A percentile compares a stretch with the other conserved stretches of the same genome.
Conservation (phyloP, 2,113 vertebrate genomes). For the Silurus meridionalis region DNA sequence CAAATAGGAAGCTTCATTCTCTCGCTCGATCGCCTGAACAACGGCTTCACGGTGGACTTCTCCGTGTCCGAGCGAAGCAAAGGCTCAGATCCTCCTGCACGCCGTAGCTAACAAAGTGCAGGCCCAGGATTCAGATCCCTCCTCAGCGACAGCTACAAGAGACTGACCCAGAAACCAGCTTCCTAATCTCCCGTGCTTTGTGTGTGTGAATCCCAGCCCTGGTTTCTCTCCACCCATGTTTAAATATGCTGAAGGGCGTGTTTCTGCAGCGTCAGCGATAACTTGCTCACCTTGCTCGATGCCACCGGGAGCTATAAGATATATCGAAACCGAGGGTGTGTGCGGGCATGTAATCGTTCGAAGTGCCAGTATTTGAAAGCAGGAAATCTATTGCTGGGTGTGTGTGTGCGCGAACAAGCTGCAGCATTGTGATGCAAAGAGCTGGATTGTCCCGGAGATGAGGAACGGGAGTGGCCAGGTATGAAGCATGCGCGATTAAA, state of each 20-base stretch:
- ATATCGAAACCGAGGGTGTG: conserved; percentile 16
- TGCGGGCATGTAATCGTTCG: background rate
- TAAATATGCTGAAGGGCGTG: conserved; percentile 41
- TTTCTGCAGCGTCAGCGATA: conserved; percentile 21
- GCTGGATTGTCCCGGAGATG: background rate
- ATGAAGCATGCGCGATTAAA: background rate
- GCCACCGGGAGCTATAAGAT: background rate
- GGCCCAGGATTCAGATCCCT: no score
- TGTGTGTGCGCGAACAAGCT: background rate
- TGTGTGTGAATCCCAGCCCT: background rate
- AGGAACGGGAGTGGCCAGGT: no score
- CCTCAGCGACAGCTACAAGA: background rate
- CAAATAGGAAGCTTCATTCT: background rate
- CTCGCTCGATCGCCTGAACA: background rate
- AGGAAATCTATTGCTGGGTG: background rate
- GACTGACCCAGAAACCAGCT: conserved; percentile 23
- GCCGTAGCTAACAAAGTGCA: no score
- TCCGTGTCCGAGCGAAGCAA: no score
- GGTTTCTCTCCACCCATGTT: conserved; percentile 24
- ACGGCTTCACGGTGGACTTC: background rate
- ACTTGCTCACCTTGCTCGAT: conserved; percentile 9
- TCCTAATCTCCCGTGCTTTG: background rate
- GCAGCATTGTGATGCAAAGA: background rate
- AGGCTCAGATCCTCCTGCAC: no score
- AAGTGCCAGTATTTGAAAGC: background rate